Conservation (phyloP, 2,797 vertebrate species). For the Enteromius trimaculatus region DNA sequence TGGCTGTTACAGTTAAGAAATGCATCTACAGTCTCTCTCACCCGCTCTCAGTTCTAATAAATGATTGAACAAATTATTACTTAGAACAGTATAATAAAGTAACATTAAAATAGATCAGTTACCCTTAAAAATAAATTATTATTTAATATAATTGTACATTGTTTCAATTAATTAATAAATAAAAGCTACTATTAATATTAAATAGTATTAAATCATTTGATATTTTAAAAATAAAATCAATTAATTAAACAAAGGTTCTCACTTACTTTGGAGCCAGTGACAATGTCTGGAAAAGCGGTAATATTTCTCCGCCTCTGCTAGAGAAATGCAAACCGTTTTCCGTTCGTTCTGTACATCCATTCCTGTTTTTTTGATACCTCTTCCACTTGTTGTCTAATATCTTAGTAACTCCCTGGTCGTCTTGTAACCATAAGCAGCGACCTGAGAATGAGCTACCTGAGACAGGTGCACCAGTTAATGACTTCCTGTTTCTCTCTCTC, state of each 20-base stretch:
- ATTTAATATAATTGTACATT: background rate
- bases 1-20: background rate
- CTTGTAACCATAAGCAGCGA: slow-evolving; percentile 20
- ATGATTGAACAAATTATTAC: background rate
- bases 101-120: background rate
- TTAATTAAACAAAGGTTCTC: background rate
- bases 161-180: background rate
- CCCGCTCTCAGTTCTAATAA: background rate
- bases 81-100: background rate
- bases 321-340: slow-evolving; percentile 35
- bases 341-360: slow-evolving; percentile 37
- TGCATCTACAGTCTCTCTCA: background rate
- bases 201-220: background rate
- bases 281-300: slow-evolving; percentile 46
- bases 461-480: slow-evolving; percentile 45
- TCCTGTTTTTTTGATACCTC: slow-evolving; percentile 6
- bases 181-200: background rate
- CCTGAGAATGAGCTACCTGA: slow-evolving; percentile 45
- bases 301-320: slow-evolving; percentile 53
- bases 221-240: background rate
- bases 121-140: background rate
- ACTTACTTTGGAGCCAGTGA: slow-evolving; percentile 53
- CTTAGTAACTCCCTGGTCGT: slow-evolving; percentile 2
- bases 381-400: background rate
- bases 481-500: slow-evolving; percentile 35